Conservation (phyloP, 2,113 vertebrate genomes). For the Macquaria australasica region DNA sequence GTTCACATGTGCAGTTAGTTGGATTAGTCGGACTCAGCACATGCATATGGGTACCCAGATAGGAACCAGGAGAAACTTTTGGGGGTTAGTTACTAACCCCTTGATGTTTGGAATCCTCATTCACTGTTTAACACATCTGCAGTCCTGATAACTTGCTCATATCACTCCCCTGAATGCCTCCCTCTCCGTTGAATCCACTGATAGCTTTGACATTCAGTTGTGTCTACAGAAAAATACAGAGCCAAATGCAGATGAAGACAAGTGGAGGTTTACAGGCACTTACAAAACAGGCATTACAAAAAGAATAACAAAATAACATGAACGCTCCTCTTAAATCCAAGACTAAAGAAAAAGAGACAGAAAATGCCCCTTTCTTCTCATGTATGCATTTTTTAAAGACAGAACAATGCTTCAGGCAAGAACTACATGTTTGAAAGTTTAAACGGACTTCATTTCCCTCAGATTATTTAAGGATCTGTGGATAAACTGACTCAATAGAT, state of each 20-base stretch:
- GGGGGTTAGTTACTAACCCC: neutral
- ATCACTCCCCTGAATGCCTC: neutral
- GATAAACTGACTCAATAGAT: neutral
- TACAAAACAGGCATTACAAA: neutral
- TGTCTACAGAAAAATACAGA: neutral
- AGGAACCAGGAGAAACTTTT: no score
- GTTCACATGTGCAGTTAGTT: neutral
- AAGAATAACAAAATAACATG: conserved; percentile 1
- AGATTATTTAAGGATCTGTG: conserved; percentile 1
- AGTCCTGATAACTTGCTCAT: neutral
- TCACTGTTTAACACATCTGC: neutral
- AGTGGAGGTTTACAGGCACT: neutral
- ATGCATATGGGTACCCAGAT: neutral
- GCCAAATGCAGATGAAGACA: no score
- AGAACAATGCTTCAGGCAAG: neutral
- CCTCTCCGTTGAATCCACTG: neutral
- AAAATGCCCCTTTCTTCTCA: neutral
- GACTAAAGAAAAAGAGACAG: neutral
- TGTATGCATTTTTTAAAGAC: neutral
- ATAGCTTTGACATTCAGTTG: neutral
- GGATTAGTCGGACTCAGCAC: no score
- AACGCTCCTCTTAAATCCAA: neutral
- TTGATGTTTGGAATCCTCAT: neutral
- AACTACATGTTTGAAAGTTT: neutral
- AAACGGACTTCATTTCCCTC: neutral